Percentiles rank a stretch among this genome's conserved stretches.
These are phyloP conservation scores for Calvadosia cruxmelitensis DNA, from an alignment of 30 jellyfish, hydroid and myxozoan genomes.

Conservation along the genomic window DNA sequence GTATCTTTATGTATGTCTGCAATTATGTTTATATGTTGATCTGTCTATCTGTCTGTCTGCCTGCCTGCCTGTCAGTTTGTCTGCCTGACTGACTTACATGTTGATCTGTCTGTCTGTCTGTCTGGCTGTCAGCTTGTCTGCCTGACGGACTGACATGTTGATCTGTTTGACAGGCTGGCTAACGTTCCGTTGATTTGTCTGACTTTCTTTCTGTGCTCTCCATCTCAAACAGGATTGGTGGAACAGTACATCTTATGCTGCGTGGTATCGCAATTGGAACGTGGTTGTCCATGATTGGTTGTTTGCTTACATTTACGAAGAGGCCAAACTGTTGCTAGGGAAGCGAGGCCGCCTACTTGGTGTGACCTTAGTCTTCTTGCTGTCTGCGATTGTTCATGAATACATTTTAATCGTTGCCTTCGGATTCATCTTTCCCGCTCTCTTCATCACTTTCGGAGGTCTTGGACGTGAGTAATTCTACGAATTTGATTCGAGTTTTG, in stretches of 20 bases:
- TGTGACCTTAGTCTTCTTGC: conserved; percentile 36
- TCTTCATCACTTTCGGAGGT: conserved; percentile 74
- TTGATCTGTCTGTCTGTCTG: no score
- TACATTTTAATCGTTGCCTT: conserved; percentile 68
- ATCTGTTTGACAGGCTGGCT: no score
- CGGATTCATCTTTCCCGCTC: conserved; percentile 78
- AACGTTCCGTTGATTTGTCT: no score
- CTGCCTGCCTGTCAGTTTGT: no score
- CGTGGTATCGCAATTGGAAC: conserved; percentile 87
- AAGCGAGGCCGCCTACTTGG: conserved; percentile 44
- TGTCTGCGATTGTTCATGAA: conserved; percentile 81
- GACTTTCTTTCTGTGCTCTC: no score
- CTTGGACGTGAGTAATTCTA: conserved; percentile 60
- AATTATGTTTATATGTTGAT: no score
- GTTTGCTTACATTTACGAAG: conserved; percentile 70
- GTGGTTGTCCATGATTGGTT: conserved; percentile 93
- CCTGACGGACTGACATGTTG: no score
- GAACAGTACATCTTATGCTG: conserved; percentile 70
- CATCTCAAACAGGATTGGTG: conserved; percentile 82
- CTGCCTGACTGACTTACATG: no score
- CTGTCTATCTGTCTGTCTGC: no score
- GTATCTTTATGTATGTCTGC: not conserved
- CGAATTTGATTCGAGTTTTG: not conserved
- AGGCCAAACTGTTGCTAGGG: conserved; percentile 36
- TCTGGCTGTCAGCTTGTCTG: no score